Evolutionary conservation across 2,113 vertebrate genomes (phyloP).

Genomic region (Proterorhinus semilunaris): DNA sequence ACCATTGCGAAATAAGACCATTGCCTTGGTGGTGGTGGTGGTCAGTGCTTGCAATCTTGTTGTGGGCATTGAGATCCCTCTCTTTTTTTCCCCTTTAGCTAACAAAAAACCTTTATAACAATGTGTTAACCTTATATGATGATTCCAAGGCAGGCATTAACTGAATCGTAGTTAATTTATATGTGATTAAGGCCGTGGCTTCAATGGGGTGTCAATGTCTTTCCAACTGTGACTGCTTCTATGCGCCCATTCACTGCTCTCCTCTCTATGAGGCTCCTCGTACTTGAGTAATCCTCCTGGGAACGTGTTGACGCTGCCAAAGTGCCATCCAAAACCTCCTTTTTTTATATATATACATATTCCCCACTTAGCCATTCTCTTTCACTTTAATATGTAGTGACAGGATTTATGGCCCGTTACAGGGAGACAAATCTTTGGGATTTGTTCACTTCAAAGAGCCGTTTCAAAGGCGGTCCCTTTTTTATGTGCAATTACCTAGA

Average conservation of each 20-base stretch:
- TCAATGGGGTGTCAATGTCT: conserved; percentile 12
- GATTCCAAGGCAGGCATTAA: not conserved
- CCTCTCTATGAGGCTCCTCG: conserved; percentile 57
- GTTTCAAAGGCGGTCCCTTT: too few species aligned
- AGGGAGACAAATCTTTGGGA: too few species aligned
- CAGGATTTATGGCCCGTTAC: too few species aligned
- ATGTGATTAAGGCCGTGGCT: not conserved
- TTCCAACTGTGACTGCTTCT: conserved; percentile 23
- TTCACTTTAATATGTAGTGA: conserved; percentile 25
- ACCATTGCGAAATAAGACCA: not conserved
- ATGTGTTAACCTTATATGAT: not conserved
- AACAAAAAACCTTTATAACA: too few species aligned
- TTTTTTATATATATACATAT: conserved; percentile 42
- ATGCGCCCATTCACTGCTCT: conserved; percentile 53
- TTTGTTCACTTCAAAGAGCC: too few species aligned
- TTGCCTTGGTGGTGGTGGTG: not conserved
- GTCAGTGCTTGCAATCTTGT: not conserved
- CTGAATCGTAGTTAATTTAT: conserved; percentile 1
- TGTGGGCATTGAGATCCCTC: too few species aligned
- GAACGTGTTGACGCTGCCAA: conserved; percentile 75
- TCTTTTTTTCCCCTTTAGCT: too few species aligned
- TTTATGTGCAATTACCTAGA: too few species aligned
- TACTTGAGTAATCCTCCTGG: conserved; percentile 79
- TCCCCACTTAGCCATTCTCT: conserved; percentile 10
- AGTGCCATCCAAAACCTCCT: conserved; percentile 71